Conservation (phyloP, 2,797 vertebrate genomes). For the Cryptoblepharus egeriae region DNA sequence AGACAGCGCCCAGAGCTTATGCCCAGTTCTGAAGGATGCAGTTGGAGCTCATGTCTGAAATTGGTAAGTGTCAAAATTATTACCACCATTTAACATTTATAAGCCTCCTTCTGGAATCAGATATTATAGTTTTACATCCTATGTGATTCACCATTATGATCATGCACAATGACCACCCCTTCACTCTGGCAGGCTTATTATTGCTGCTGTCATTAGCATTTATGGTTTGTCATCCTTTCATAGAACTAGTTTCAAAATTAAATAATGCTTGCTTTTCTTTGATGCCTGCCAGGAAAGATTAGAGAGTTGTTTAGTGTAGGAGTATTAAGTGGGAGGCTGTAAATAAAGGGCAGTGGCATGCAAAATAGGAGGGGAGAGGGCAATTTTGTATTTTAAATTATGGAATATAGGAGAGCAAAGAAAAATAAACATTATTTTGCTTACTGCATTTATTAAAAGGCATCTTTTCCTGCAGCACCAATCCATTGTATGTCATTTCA, state of each 20-base stretch:
- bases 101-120: background rate
- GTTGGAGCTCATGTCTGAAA: background rate
- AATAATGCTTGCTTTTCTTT: background rate
- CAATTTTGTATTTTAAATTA: too few relatives aligned
- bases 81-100: background rate
- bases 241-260: too few relatives aligned
- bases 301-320: background rate
- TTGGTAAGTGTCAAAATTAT: background rate
- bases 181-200: background rate
- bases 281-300: background rate
- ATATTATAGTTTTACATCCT: background rate
- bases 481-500: background rate
- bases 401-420: background rate
- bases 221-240: background rate
- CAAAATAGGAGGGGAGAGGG: background rate
- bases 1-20: background rate
- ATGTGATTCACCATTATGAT: background rate
- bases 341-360: background rate
- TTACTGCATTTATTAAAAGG: background rate
- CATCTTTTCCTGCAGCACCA: background rate
- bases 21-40: background rate
- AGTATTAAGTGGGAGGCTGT: background rate
- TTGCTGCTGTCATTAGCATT: too few relatives aligned
- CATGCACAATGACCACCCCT: background rate
- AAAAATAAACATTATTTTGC: background rate